Conservation (phyloP, 2,888 invertebrate genomes). For the Lamellibrachia satsuma region DNA sequence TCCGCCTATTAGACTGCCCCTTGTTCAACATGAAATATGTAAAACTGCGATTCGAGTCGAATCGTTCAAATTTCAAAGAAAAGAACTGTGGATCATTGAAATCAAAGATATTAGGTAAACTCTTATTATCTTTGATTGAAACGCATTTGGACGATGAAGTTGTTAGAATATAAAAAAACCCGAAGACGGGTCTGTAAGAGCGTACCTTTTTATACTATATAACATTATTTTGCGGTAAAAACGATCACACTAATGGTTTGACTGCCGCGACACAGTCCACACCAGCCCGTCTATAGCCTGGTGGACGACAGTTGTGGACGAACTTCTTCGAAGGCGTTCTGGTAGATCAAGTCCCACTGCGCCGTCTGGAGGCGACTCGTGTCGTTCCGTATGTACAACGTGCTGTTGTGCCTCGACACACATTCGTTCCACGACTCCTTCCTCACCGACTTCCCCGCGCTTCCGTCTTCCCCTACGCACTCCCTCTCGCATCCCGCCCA, state of each 20-base stretch:
- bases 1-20: no score
- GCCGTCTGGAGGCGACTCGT: neutral
- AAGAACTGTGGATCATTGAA: no score
- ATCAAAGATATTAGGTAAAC: no score
- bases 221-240: neutral
- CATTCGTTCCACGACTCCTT: neutral
- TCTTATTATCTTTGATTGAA: no score
- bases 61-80: no score
- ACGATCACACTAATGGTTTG: neutral
- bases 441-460: neutral
- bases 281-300: neutral
- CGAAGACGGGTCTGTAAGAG: no score
- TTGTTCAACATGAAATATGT: no score
- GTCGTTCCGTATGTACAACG: constrained; percentile 7
- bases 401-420: constrained; percentile 9
- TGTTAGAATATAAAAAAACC: no score
- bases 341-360: neutral
- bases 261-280: neutral
- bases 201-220: no score
- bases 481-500: constrained; percentile 9
- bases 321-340: neutral
- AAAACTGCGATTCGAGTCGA: no score
- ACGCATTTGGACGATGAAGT: no score
- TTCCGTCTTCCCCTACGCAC: neutral
- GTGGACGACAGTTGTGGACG: neutral